These are phyloP conservation scores for Dynastes maya DNA, from an alignment of 2,888 invertebrate genomes.

Conservation along the genomic window DNA sequence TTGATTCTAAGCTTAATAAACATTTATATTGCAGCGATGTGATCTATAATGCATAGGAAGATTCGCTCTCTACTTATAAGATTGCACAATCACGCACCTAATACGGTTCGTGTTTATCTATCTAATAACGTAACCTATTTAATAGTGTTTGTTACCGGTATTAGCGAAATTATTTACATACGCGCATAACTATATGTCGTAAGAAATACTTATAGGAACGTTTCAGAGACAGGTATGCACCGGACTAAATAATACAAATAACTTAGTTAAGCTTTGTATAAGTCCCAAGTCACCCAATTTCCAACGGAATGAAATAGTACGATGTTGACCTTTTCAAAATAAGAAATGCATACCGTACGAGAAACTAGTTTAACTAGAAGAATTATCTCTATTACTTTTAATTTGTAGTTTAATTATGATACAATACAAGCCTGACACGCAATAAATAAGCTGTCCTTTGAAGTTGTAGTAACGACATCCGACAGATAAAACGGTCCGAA, in stretches of 20 bases:
- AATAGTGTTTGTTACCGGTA: not conserved
- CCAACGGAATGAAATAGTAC: conserved; percentile 25
- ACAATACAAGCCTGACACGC: not conserved
- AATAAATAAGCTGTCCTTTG: not conserved
- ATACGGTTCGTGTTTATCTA: not conserved
- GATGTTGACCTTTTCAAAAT: conserved; percentile 34
- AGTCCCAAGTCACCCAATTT: conserved; percentile 42
- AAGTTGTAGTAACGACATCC: not conserved
- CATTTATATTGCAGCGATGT: too few relatives aligned
- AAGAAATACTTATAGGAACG: conserved; percentile 35
- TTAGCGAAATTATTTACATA: conserved; percentile 20
- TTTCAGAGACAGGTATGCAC: conserved; percentile 12
- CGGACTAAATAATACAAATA: conserved; percentile 5
- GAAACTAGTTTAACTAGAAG: conserved; percentile 39
- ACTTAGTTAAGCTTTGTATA: conserved; percentile 10
- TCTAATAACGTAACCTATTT: conserved; percentile 20
- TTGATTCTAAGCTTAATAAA: too few relatives aligned
- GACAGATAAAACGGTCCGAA: too few relatives aligned
- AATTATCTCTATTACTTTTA: conserved; percentile 20
- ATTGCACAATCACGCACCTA: not conserved
- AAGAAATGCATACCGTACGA: conserved; percentile 28
- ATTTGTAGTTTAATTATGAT: conserved; percentile 16
- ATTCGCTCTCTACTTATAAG: not conserved
- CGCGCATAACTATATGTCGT: conserved; percentile 19
- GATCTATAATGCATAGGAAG: not conserved